Evolutionary conservation across 1,140 invertebrate species (phyloP).

Genomic region (Pogonomyrmex barbatus): DNA sequence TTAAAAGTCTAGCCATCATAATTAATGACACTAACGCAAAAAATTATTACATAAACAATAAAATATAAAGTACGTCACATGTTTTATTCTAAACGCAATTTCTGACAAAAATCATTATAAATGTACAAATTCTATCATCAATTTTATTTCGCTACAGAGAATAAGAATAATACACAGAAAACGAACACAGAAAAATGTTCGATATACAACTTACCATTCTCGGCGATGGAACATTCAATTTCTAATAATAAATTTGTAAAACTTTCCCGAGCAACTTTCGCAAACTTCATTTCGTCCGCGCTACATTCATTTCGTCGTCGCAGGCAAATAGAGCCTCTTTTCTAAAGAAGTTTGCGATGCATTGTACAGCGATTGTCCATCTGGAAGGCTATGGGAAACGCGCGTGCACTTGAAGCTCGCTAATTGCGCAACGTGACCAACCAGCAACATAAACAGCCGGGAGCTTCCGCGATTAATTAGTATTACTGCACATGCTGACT

Average conservation of each 20-base stretch:
- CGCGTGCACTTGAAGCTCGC: constrained; percentile 20
- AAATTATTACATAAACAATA: constrained; percentile 6
- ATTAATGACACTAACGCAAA: not conserved
- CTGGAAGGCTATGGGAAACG: not conserved
- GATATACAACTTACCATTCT: not conserved
- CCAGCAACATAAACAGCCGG: constrained; percentile 21
- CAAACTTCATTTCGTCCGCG: constrained; percentile 1
- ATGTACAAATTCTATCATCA: not conserved
- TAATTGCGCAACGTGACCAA: constrained; percentile 47
- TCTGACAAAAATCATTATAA: not conserved
- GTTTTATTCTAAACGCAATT: not conserved
- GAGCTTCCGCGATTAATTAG: constrained; percentile 65
- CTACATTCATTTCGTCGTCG: constrained; percentile 1
- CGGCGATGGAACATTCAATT: constrained; percentile 15
- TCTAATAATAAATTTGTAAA: constrained; percentile 18
- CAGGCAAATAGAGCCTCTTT: constrained; percentile 5
- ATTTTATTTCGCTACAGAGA: not conserved
- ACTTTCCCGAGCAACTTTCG: constrained; percentile 7
- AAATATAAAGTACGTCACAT: not conserved
- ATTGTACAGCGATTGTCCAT: not conserved
- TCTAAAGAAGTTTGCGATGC: not conserved
- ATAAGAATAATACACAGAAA: not conserved
- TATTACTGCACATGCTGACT: constrained; percentile 65
- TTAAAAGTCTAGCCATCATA: not conserved
- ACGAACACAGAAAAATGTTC: not conserved